These are phyloP conservation scores for Alosa alosa DNA, from an alignment of 2,113 vertebrate genomes.

Conservation along the genomic window DNA sequence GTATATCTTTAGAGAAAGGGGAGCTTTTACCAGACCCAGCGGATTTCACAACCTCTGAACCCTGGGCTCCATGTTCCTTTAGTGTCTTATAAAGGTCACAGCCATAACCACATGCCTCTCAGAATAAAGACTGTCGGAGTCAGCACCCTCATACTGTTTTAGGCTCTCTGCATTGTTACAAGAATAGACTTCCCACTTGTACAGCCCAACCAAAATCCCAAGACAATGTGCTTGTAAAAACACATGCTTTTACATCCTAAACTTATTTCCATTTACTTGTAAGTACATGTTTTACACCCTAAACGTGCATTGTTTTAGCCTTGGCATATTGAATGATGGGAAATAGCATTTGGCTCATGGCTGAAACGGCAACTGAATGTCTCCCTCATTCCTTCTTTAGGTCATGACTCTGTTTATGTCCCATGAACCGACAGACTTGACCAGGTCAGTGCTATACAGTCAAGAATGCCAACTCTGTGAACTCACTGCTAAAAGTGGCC, in stretches of 20 bases:
- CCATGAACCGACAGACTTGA: background rate
- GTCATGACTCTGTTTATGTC: background rate
- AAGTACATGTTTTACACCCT: background rate
- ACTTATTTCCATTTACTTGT: background rate
- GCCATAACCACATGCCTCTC: background rate
- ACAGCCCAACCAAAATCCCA: background rate
- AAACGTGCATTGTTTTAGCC: background rate
- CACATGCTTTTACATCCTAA: background rate
- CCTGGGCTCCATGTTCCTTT: background rate
- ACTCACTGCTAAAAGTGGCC: background rate
- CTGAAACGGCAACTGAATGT: background rate
- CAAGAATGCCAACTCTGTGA: background rate
- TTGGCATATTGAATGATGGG: background rate
- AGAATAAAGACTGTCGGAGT: background rate
- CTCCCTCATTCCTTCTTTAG: background rate
- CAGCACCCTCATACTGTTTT: background rate
- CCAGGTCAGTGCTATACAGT: background rate
- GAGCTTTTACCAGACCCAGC: background rate
- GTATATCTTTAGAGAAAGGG: background rate
- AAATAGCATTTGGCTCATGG: background rate
- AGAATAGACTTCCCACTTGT: background rate
- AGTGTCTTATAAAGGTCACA: background rate
- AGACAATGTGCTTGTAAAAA: background rate
- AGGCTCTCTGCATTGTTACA: background rate
- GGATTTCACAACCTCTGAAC: background rate